Evolutionary conservation across 2,797 vertebrate genomes (phyloP).

Genomic region (Pantherophis vulpinus): DNA sequence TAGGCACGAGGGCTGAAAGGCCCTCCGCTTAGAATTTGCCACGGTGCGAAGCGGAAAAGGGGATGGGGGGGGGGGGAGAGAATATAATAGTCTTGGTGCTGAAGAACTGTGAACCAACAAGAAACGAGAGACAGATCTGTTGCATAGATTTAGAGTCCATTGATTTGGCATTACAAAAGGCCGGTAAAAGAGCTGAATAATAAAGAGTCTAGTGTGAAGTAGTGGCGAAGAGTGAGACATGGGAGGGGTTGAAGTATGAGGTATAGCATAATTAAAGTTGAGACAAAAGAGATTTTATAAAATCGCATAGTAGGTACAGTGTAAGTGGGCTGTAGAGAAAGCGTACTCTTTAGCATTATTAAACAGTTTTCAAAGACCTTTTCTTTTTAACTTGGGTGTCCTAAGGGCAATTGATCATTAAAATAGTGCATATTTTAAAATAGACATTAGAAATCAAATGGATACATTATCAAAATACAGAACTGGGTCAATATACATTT

Average conservation of each 20-base stretch:
- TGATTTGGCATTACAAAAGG: not conserved
- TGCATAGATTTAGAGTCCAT: not conserved
- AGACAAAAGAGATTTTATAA: not conserved
- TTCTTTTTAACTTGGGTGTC: not conserved
- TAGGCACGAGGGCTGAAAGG: too few relatives aligned
- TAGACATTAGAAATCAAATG: not conserved
- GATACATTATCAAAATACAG: not conserved
- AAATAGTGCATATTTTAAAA: not conserved
- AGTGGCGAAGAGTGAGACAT: not conserved
- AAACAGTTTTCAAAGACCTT: not conserved
- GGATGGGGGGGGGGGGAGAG: fast-evolving
- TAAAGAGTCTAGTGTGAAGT: not conserved
- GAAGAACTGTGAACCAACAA: not conserved
- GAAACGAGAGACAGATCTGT: too few relatives aligned
- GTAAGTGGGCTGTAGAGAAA: not conserved
- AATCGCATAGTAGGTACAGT: not conserved
- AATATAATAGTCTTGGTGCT: not conserved
- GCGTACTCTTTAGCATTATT: not conserved
- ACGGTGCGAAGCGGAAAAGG: not conserved
- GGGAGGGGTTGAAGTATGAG: not conserved
- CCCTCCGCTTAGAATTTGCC: not conserved
- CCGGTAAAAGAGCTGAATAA: too few relatives aligned
- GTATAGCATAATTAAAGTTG: not conserved
- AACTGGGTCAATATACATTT: not conserved
- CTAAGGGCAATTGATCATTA: not conserved